Evolutionary conservation across 2,888 invertebrate genomes (phyloP).

Genomic region (Amiota mariae): DNA sequence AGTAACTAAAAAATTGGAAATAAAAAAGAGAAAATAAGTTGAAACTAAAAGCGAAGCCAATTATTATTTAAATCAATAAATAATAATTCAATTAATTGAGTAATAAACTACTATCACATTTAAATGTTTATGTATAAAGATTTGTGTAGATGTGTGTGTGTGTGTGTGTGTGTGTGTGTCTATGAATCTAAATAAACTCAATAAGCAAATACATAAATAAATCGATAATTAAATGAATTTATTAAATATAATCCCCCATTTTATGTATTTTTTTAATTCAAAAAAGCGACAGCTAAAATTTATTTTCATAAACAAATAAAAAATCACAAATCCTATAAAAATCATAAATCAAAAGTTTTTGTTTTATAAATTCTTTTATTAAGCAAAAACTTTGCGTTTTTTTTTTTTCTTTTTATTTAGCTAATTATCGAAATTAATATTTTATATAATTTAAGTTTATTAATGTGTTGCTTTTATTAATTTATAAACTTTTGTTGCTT

Average conservation of each 20-base stretch:
- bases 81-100: not conserved
- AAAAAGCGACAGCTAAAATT: too few relatives aligned
- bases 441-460: conserved; percentile 9
- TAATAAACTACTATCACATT: conserved; percentile 66
- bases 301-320: not conserved
- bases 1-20: not conserved
- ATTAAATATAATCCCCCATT: too few relatives aligned
- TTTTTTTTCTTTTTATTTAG: conserved; percentile 9
- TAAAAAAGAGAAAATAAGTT: not conserved
- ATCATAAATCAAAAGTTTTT: too few relatives aligned
- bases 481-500: not conserved
- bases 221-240: too few relatives aligned
- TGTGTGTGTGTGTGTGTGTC: not conserved
- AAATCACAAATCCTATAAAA: too few relatives aligned
- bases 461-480: not conserved
- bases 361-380: not conserved
- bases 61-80: too few relatives aligned
- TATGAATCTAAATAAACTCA: not conserved
- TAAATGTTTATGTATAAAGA: conserved; percentile 50
- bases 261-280: too few relatives aligned
- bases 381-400: not conserved
- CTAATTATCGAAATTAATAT: conserved; percentile 25
- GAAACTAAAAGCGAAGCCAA: not conserved
- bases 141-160: conserved; percentile 18
- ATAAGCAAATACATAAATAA: not conserved